phyloP scores from a whole-genome alignment of 2,888 invertebrate genomes.

The Alloplasta piceator region DNA sequence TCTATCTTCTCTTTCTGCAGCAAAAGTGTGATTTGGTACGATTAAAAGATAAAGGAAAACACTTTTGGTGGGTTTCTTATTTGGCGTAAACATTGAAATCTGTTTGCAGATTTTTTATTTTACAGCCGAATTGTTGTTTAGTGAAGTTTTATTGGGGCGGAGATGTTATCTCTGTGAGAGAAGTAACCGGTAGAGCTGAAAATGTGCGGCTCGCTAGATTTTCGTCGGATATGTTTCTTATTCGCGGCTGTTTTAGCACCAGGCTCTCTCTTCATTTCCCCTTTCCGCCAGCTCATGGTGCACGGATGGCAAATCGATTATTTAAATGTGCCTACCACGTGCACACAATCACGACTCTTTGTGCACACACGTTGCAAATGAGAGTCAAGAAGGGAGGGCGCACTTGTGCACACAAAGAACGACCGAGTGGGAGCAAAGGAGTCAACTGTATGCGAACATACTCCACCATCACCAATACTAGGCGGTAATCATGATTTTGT shows the following conservation, averaged over 20 bases:
- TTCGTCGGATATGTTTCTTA: slow-evolving; percentile 1
- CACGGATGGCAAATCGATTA: slow-evolving; percentile 71
- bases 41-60: no score
- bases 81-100: no score
- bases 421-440: slow-evolving; percentile 19
- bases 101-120: no score
- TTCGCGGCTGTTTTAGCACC: slow-evolving; percentile 17
- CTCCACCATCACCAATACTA: slow-evolving; percentile 12
- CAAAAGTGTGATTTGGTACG: no score
- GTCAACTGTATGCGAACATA: neutral
- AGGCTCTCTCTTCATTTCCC: neutral
- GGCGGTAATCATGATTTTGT: slow-evolving; percentile 30
- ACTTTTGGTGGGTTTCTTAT: no score
- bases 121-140: no score
- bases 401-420: slow-evolving; percentile 69
- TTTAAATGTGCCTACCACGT: slow-evolving; percentile 67
- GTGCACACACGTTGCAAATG: neutral
- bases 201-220: neutral
- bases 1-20: no score
- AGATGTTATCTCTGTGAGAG: no score
- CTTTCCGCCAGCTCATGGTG: slow-evolving; percentile 12
- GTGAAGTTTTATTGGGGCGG: no score
- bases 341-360: slow-evolving; percentile 22
- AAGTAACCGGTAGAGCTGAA: no score
- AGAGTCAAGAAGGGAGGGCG: slow-evolving; percentile 15